Conservation (phyloP, 1,140 invertebrate genomes). For the Proales similis region DNA sequence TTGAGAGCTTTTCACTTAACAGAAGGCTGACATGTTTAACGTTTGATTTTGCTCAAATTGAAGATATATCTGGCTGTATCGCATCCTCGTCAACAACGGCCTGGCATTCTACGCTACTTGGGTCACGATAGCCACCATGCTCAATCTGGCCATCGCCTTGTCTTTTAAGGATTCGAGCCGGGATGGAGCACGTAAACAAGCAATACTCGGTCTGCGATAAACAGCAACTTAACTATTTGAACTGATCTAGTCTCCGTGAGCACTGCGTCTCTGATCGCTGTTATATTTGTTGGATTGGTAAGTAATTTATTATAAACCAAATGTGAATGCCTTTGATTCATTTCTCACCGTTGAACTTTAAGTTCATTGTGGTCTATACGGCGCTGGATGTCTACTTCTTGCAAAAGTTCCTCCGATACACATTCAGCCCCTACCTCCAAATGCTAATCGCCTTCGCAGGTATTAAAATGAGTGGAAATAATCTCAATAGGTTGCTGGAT, state of each 20-base stretch:
- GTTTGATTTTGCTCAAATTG: slow-evolving; percentile 11
- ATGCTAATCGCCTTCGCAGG: slow-evolving; percentile 43
- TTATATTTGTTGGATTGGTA: slow-evolving; percentile 35
- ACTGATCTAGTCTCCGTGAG: slow-evolving; percentile 36
- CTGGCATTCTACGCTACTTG: slow-evolving; percentile 47
- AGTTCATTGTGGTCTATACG: slow-evolving; percentile 41
- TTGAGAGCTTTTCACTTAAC: background rate
- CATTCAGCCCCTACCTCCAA: slow-evolving; percentile 44
- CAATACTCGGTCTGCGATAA: slow-evolving; percentile 32
- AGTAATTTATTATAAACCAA: slow-evolving; percentile 40
- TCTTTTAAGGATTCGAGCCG: slow-evolving; percentile 39
- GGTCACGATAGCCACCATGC: slow-evolving; percentile 45
- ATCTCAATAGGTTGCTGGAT: no score
- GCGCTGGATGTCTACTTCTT: slow-evolving; percentile 42
- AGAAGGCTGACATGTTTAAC: background rate
- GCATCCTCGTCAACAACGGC: slow-evolving; percentile 47
- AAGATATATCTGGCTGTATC: slow-evolving; percentile 43
- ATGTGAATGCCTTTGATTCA: slow-evolving; percentile 28
- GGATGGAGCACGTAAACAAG: slow-evolving; percentile 1
- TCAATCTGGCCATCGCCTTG: slow-evolving; percentile 44
- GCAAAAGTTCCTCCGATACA: slow-evolving; percentile 44
- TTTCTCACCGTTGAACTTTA: slow-evolving; percentile 40
- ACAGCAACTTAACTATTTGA: slow-evolving; percentile 24
- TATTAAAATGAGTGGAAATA: slow-evolving; percentile 24
- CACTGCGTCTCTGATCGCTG: background rate